phyloP scores from a whole-genome alignment of 2,113 vertebrate species.

The Perca flavescens region DNA sequence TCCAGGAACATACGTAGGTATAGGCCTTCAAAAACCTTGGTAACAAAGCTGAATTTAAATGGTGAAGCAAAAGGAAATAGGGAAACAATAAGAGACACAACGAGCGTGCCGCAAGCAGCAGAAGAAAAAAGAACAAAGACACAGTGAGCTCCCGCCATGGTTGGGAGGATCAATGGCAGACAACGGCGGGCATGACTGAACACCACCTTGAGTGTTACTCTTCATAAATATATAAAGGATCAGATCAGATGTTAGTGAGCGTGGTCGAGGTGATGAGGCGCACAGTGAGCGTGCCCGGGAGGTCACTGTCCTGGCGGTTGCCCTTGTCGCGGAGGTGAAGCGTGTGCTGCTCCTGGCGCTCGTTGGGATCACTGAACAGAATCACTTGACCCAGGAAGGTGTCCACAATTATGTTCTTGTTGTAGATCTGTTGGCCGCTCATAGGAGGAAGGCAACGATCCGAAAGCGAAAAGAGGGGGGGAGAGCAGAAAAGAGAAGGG shows the following conservation, averaged over 20 bases:
- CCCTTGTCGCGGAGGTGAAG: slow-evolving; percentile 92
- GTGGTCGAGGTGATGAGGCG: slow-evolving; percentile 88
- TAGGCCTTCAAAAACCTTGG: slow-evolving; percentile 9
- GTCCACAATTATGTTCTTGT: slow-evolving; percentile 91
- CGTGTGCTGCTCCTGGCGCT: slow-evolving; percentile 90
- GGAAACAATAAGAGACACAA: slow-evolving; percentile 13
- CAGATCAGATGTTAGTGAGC: slow-evolving; percentile 89
- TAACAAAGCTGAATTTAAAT: not conserved
- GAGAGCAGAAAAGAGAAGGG: not conserved
- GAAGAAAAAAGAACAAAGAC: slow-evolving; percentile 28
- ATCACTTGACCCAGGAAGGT: slow-evolving; percentile 96
- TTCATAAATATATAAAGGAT: not conserved
- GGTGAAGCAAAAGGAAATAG: not conserved
- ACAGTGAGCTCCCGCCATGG: slow-evolving; percentile 25
- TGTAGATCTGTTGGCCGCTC: slow-evolving; percentile 82
- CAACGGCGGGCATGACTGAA: not conserved
- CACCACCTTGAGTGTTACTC: slow-evolving; percentile 8
- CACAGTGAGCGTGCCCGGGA: slow-evolving; percentile 90
- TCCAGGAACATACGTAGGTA: not conserved
- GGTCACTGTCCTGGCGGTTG: slow-evolving; percentile 88
- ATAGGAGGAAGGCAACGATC: slow-evolving; percentile 28
- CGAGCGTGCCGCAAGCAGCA: slow-evolving; percentile 22
- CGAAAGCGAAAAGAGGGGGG: not conserved
- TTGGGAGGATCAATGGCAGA: not conserved
- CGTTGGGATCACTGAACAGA: slow-evolving; percentile 88